A percentile compares a stretch with the other conserved stretches of the same genome.
phyloP scores from a whole-genome alignment of 2,113 vertebrate species.

The Tricholaema leucomelas region DNA sequence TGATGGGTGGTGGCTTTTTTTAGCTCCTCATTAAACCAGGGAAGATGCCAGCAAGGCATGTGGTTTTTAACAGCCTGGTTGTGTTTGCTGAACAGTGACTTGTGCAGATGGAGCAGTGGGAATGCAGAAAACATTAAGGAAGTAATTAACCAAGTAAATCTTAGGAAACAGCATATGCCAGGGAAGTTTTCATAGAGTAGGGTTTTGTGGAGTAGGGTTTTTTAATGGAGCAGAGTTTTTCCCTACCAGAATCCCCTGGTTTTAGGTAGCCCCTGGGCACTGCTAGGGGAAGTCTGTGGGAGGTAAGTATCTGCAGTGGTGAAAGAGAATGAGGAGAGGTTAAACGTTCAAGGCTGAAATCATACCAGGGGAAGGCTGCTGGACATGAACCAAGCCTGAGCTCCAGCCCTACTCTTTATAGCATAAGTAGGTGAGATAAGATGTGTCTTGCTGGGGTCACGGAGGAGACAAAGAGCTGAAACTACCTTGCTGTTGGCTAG shows the following conservation, averaged over 20 bases:
- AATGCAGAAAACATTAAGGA: neutral
- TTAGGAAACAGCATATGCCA: neutral
- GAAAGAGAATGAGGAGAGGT: neutral
- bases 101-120: slow-evolving; percentile 10
- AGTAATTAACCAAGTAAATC: neutral
- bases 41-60: neutral
- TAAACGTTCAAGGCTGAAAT: neutral
- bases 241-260: neutral
- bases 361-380: neutral
- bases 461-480: neutral
- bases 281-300: neutral
- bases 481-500: neutral
- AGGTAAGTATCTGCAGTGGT: neutral
- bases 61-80: neutral
- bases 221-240: neutral
- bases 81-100: neutral
- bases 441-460: neutral
- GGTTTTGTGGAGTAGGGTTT: too few species aligned
- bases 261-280: neutral
- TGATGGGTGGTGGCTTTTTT: neutral
- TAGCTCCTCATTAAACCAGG: neutral
- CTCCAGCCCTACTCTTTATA: neutral
- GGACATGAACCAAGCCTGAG: neutral
- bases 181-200: neutral
- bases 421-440: neutral